Evolutionary conservation across 2,888 invertebrate genomes (phyloP), one percentile per base, ranked within the genome.

Genomic region (Philereme transversata): DNA sequence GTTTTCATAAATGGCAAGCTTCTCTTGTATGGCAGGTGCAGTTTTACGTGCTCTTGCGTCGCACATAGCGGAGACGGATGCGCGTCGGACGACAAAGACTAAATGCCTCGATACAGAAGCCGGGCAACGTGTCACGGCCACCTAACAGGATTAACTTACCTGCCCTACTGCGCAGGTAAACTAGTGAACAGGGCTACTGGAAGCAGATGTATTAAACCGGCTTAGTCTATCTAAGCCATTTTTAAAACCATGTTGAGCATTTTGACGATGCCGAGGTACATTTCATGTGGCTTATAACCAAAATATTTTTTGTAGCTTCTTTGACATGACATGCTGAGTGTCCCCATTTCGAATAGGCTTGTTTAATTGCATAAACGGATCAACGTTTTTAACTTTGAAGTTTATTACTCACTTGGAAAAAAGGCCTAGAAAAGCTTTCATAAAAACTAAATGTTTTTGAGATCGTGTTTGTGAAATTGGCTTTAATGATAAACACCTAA

Each of bases 111-210:
- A 78, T 74, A 79, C 79, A 85, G 88, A 89, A 90, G 88, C 89
- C 90, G 87, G 86, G 82, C 86, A 89, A 80, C 86, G 81, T 90
- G 92, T 91, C 91, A 91, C 84, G 92, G 91, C 84, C 92, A 89
- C 83, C 89, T 92, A 92, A 92, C 90, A 88, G 92, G 92, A 92
- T 92, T 92, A 83, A 8, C 40, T 40, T 80, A 88, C 89, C 86
- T 87, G 89, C 82, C 87, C 90, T 82, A 89, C 86, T 89, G 83
- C 87, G 88, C 88, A 88, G 84, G 85, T 85, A 86, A 83, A 83
- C 78, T 78, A 41, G 48, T 58, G 73, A 79, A 81, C 22, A 22
- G 22, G 22, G 22, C 81, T 79, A 79, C 79, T 75, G 81, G 81
- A 77, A 81, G 84, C 80, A 82, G 78, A 79, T 79, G 80, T 78